These are phyloP conservation scores for Phyllotis vaccarum DNA, from an alignment of 2,797 vertebrate genomes.

Conservation along the genomic window DNA sequence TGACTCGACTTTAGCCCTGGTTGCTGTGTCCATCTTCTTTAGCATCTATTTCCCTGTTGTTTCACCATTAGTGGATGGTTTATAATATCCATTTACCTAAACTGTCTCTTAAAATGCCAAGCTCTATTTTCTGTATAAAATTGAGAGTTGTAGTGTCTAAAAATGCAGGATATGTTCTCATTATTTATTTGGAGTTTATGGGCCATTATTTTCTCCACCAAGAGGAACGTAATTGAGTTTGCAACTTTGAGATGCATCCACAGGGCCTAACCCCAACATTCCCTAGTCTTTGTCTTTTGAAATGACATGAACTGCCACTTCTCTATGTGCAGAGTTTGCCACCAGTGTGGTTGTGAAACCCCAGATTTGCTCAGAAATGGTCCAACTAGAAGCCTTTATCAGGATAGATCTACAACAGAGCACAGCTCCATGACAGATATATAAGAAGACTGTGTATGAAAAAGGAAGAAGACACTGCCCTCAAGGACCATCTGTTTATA, in stretches of 20 bases:
- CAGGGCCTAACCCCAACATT: neutral
- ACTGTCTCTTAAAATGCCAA: neutral
- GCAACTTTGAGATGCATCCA: neutral
- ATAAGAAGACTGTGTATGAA: neutral
- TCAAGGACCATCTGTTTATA: constrained; percentile 60
- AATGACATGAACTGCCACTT: neutral
- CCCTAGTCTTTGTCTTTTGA: neutral
- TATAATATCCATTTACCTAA: neutral
- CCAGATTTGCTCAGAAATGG: neutral
- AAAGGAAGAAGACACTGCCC: neutral
- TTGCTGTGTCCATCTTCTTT: neutral
- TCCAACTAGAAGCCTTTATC: neutral
- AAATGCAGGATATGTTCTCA: neutral
- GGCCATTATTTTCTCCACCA: neutral
- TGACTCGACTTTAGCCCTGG: neutral
- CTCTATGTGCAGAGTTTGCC: neutral
- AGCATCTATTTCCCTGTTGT: neutral
- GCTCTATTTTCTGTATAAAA: neutral
- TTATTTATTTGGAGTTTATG: neutral
- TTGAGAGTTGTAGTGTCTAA: neutral
- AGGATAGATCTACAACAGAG: neutral
- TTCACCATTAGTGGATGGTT: neutral
- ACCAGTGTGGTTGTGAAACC: neutral
- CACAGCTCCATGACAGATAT: neutral
- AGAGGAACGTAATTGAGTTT: neutral